Evolutionary conservation across 2,113 vertebrate genomes (phyloP).

Genomic region (Platanista minor): DNA sequence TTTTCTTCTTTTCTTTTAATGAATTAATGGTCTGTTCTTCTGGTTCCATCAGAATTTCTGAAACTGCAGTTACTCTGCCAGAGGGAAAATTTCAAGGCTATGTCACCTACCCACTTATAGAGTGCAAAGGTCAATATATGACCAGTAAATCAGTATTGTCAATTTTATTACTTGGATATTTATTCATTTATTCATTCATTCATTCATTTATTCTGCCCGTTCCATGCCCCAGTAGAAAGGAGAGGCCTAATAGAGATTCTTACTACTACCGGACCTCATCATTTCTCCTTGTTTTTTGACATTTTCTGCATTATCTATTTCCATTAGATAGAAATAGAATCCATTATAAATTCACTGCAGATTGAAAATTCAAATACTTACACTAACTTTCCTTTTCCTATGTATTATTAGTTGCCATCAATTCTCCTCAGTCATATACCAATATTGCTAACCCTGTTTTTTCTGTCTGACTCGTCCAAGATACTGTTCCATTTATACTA

Average conservation of each 20-base stretch:
- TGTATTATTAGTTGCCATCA: not conserved
- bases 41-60: not conserved
- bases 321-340: not conserved
- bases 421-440: not conserved
- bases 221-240: not conserved
- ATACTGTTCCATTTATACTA: not conserved
- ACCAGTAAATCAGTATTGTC: not conserved
- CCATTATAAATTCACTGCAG: not conserved
- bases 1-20: not conserved
- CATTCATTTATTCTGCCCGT: not conserved
- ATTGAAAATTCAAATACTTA: not conserved
- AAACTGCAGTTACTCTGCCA: not conserved
- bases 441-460: not conserved
- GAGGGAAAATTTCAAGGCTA: not conserved
- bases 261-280: not conserved
- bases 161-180: not conserved
- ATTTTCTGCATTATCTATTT: not conserved
- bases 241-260: not conserved
- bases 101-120: not conserved
- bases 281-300: not conserved
- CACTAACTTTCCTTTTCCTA: not conserved
- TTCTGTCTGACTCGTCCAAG: not conserved
- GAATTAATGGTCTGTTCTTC: not conserved
- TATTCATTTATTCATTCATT: not conserved
- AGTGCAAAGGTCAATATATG: not conserved